Base-by-base conservation (phyloP, 2,113 vertebrate genomes). In the Speoplatyrhinus poulsoni region DNA sequence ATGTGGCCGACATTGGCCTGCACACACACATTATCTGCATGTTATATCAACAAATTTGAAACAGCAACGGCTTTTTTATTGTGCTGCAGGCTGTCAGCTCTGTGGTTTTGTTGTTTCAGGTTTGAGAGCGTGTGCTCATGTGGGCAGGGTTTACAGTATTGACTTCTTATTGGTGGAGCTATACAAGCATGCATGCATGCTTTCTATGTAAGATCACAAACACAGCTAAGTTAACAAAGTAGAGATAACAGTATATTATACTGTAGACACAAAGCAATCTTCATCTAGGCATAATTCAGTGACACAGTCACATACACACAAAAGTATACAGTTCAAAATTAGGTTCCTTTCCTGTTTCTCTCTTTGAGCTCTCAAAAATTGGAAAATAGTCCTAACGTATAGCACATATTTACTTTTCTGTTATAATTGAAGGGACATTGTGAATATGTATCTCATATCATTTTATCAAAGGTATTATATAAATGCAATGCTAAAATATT, bases 1-100 rank as follows among this genome's bases (percentile, higher is more conserved):
- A 26, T 26, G 26, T 26, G 26, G 26, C 26, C 26, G 26, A 26
- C 26, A 26, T 26, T 86, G 80, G 84, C 79, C 81, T 48, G 79
- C 58, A 10, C 52, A 68, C 73, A 16, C 68, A 26, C 26, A 26
- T 26, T 26, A 26, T 49, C 76, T 84, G 80, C 83, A 87, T 89
- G 89, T 88, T 88, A 88, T 85, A 89, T 88, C 75, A 77, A 78
- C 87, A 85, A 78, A 84, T 77, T 83, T 85, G 83, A 73, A 88
- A 71, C 82, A 74, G 69, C 76, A 70, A 62, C 70, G 50, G 75
- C 70, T 67, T 76, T 65, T 72, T 71, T 77, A 67, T 64, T 70
- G 32, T 72, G 50, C 65, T 70, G 72, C 64, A 60, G 5, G 53
- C 53, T 67, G 70, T 62, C 62, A 79, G 60, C 57, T 62, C 46